Conservation (phyloP, 2,113 vertebrate genomes). For the Amphiprion ocellaris region DNA sequence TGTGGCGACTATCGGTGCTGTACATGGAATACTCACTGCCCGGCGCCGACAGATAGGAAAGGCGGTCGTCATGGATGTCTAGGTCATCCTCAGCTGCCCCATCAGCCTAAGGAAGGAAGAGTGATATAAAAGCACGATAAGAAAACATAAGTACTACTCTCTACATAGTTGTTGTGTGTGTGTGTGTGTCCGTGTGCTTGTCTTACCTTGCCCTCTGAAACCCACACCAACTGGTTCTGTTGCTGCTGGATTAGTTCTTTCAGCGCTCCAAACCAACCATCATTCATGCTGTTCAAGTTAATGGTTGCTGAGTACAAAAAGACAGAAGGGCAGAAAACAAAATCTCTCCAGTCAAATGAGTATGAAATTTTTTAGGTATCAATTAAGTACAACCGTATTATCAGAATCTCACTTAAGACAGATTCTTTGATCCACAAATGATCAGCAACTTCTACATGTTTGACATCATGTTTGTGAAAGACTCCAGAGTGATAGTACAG, state of each 20-base stretch:
- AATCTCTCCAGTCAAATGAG: background rate
- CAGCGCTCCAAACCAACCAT: conserved; percentile 97
- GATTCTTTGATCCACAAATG: background rate
- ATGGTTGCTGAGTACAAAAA: conserved; percentile 90
- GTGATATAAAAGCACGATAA: background rate
- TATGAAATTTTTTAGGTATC: background rate
- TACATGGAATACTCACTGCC: conserved; percentile 99
- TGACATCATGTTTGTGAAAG: too few species aligned
- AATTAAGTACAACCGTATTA: background rate
- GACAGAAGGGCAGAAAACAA: conserved; percentile 16
- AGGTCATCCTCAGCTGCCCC: conserved; percentile 96
- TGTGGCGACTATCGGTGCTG: conserved; percentile 99
- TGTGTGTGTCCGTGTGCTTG: background rate
- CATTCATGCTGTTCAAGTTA: conserved; percentile 98
- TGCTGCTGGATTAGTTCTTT: conserved; percentile 97
- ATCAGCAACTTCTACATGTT: background rate
- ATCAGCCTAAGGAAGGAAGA: conserved; percentile 87
- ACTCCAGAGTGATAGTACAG: background rate
- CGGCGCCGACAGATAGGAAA: conserved; percentile 98
- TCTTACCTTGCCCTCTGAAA: conserved; percentile 98
- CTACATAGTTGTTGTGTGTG: background rate
- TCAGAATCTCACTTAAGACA: background rate
- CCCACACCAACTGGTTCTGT: conserved; percentile 98
- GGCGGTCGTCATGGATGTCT: conserved; percentile 97
- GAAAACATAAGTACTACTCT: background rate